phyloP scores from a whole-genome alignment of 2,888 invertebrate genomes.

The Dorcus hopei region DNA sequence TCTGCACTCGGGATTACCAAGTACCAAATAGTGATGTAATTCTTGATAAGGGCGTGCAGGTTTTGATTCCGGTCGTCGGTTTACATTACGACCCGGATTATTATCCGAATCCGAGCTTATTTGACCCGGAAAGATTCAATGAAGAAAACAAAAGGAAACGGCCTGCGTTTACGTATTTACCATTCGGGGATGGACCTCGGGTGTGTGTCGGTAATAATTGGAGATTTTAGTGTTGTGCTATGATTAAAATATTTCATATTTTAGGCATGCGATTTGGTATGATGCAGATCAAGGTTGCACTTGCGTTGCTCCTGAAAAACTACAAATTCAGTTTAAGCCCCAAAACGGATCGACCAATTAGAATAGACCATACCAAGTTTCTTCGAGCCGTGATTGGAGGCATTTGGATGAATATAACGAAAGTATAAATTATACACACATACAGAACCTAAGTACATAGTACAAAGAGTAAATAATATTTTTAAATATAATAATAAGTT shows the following conservation, averaged over 20 bases:
- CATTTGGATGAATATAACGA: constrained; percentile 27
- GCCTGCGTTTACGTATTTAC: constrained; percentile 20
- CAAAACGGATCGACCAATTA: constrained; percentile 31
- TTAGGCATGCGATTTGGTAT: constrained; percentile 39
- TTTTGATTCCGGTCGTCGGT: constrained; percentile 39
- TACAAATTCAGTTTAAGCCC: constrained; percentile 30
- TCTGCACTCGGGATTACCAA: constrained; percentile 33
- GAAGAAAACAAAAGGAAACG: constrained; percentile 28
- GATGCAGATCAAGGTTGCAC: constrained; percentile 35
- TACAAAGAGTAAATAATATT: too few relatives aligned
- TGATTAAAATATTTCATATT: constrained; percentile 6
- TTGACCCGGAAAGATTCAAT: constrained; percentile 44
- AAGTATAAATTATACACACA: not conserved
- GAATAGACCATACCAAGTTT: constrained; percentile 21
- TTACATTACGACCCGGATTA: constrained; percentile 42
- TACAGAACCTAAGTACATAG: too few relatives aligned
- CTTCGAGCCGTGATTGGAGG: constrained; percentile 24
- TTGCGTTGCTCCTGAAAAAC: constrained; percentile 28
- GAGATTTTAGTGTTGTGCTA: not conserved
- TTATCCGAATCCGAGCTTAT: constrained; percentile 43
- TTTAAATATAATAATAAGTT: too few relatives aligned
- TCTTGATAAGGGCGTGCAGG: constrained; percentile 40
- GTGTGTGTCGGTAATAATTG: constrained; percentile 21
- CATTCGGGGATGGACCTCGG: constrained; percentile 25
- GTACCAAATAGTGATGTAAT: constrained; percentile 31